These are phyloP conservation scores for Delichon dasypus DNA, from an alignment of 2,797 vertebrate genomes.

Conservation along the genomic window DNA sequence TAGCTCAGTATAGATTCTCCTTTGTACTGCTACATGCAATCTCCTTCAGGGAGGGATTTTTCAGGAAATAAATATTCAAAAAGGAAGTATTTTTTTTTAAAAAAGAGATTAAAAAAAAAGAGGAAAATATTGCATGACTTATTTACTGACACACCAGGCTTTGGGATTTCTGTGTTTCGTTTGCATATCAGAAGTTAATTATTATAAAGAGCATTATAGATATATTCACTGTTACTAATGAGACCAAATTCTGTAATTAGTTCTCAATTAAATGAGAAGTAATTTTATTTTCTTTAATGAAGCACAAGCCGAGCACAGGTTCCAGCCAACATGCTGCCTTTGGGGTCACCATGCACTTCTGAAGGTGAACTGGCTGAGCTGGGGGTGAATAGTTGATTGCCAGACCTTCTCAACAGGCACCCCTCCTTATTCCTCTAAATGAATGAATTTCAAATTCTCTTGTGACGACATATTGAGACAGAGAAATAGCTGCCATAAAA, in stretches of 20 bases:
- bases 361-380: background rate
- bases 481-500: too few relatives aligned
- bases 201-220: background rate
- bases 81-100: too few relatives aligned
- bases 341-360: background rate
- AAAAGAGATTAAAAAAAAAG: background rate
- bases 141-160: background rate
- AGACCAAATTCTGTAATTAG: background rate
- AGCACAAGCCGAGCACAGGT: background rate
- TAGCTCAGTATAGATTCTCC: background rate
- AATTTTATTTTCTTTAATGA: background rate
- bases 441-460: too few relatives aligned
- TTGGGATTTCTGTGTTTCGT: background rate
- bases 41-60: background rate
- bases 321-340: background rate
- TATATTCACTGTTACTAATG: background rate
- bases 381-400: accelerated
- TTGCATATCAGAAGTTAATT: background rate
- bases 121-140: background rate
- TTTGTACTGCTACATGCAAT: background rate
- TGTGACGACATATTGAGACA: too few relatives aligned
- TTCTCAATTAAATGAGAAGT: background rate
- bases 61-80: background rate
- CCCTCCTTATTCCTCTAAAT: too few relatives aligned
- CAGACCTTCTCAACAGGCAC: too few relatives aligned